Percentiles rank a stretch among this genome's conserved stretches.
These are phyloP conservation scores for Sitophilus oryzae DNA, from an alignment of 1,140 invertebrate genomes.

Conservation along the genomic window DNA sequence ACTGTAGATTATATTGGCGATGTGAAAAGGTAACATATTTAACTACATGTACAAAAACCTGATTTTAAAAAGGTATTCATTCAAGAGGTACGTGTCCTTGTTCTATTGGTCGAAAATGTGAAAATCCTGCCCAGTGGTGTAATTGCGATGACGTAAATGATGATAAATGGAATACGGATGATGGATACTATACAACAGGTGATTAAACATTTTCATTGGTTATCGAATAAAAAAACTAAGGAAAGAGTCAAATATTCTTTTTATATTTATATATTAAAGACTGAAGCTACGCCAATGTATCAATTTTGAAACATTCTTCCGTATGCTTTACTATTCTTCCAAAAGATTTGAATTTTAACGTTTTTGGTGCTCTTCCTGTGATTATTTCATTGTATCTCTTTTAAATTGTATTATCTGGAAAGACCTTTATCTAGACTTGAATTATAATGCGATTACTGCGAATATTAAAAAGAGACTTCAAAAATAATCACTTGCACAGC, in stretches of 20 bases:
- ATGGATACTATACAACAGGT: conserved; percentile 71
- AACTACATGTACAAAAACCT: neutral
- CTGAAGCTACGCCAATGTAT: too few relatives aligned
- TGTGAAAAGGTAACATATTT: conserved; percentile 54
- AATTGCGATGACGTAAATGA: conserved; percentile 80
- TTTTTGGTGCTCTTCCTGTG: too few relatives aligned
- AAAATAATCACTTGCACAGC: too few relatives aligned
- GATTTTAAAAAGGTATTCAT: conserved; percentile 26
- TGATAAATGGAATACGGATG: conserved; percentile 80
- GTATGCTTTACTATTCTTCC: too few relatives aligned
- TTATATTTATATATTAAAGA: too few relatives aligned
- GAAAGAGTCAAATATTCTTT: neutral
- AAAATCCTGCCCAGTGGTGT: conserved; percentile 72
- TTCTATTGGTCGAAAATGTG: conserved; percentile 70
- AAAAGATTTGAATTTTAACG: too few relatives aligned
- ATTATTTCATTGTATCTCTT: too few relatives aligned
- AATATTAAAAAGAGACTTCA: too few relatives aligned
- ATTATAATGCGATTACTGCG: too few relatives aligned
- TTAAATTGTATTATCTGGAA: too few relatives aligned
- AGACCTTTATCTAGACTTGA: too few relatives aligned
- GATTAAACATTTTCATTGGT: conserved; percentile 26
- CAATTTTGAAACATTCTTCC: too few relatives aligned
- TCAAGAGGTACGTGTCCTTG: conserved; percentile 61
- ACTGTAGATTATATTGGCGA: conserved; percentile 80
- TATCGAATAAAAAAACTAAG: neutral